Evolutionary conservation across 2,113 vertebrate genomes (phyloP), one percentile per base, ranked within the genome.

Genomic region (Pipra filicauda): DNA sequence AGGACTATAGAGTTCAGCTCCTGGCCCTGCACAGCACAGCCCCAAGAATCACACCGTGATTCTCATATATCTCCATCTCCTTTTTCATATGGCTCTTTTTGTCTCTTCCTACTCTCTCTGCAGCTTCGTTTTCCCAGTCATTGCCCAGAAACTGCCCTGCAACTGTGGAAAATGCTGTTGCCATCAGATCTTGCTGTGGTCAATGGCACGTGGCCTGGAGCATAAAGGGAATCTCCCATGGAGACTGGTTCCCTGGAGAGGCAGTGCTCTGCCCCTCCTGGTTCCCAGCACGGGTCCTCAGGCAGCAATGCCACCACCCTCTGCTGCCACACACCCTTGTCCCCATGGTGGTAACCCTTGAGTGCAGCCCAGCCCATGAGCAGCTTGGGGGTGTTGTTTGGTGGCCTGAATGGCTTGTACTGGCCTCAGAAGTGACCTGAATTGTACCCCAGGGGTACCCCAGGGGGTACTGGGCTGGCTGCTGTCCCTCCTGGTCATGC

Each of bases 1-100:
- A 70, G 35, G 49, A 43, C 31, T 57, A 5, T 4, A 1, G 20
- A 23, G 20, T 70, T 22, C 55, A 41, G 22, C 48, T 55, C 62
- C 78, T 15, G 8, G 48, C 41, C 48, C 71, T 77, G 79, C 72
- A 57, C 64, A 55, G 48, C 24, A 48, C n/a, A 64, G 49, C 64
- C 49, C 48, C 65, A 76, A 20, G 31, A 64, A 28, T 20, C 43
- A 49, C 57, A 57, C 27, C 57, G 24, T 2, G 7, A 64, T 37
- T 64, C 57, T 43, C 72, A 33, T 28, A 1, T 24, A 20, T 43
- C 70, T 71, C 79, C 79, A 71, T 33, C 18, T 37, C 1, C 11
- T 84, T 93, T 91, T 78, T 79, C 79, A 64, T 64, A 12, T 7
- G 88, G 72, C 64, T 88, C 59, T 43, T 93, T 88, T 62, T 90